A percentile compares a stretch with the other conserved stretches of the same genome.
Conservation (phyloP, 2,113 vertebrate genomes). For the Chrysochloris asiatica region DNA sequence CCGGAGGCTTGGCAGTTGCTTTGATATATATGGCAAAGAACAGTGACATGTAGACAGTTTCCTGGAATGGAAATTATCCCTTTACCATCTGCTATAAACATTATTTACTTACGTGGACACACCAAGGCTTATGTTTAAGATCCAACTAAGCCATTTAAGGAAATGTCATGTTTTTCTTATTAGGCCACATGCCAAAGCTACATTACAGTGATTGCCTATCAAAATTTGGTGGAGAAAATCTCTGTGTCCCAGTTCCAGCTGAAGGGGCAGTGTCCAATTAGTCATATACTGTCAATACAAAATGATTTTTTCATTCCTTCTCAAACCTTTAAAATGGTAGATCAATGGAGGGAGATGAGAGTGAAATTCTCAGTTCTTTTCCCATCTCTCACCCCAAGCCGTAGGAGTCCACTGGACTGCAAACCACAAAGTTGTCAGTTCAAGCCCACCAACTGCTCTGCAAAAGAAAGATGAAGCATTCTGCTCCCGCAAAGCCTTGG, state of each 20-base stretch:
- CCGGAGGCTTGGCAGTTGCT: not conserved
- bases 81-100: conserved; percentile 11
- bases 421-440: too few relatives aligned
- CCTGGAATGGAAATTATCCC: conserved; percentile 4
- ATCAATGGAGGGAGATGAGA: not conserved
- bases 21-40: conserved; percentile 9
- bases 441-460: too few relatives aligned
- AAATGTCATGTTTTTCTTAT: conserved; percentile 6
- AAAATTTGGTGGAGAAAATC: not conserved
- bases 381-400: not conserved
- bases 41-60: not conserved
- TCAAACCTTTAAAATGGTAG: not conserved
- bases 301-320: not conserved
- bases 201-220: not conserved
- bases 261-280: not conserved
- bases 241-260: not conserved
- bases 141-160: not conserved
- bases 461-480: too few relatives aligned
- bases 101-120: not conserved
- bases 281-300: not conserved
- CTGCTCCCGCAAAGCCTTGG: too few relatives aligned
- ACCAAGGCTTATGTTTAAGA: not conserved
- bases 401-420: too few relatives aligned
- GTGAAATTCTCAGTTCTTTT: not conserved
- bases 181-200: not conserved